These are phyloP conservation scores for Mastomys natalensis DNA, from an alignment of 2,113 vertebrate genomes.

Conservation along the genomic window DNA sequence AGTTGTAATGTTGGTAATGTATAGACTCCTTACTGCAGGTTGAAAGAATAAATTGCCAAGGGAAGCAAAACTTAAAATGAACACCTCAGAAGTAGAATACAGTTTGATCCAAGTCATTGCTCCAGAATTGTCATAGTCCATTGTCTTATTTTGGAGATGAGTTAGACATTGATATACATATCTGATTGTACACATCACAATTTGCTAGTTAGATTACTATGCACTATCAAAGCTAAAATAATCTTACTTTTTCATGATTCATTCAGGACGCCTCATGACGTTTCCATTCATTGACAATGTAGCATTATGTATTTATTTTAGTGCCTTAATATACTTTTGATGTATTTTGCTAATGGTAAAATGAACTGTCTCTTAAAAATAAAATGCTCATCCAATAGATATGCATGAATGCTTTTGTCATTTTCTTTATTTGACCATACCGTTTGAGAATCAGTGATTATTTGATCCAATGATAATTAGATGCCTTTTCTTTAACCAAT, in stretches of 20 bases:
- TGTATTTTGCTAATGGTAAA: constrained; percentile 67
- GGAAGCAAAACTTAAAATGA: constrained; percentile 26
- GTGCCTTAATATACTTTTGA: constrained; percentile 79
- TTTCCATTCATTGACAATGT: constrained; percentile 40
- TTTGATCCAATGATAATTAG: constrained; percentile 21
- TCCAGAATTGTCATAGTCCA: not conserved
- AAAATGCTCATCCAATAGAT: constrained; percentile 43
- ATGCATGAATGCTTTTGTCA: not conserved
- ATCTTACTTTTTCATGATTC: constrained; percentile 1
- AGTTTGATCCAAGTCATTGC: not conserved
- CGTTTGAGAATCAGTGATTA: constrained; percentile 47
- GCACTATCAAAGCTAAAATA: constrained; percentile 39
- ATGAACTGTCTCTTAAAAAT: constrained; percentile 62
- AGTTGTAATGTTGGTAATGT: constrained; percentile 15
- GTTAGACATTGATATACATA: not conserved
- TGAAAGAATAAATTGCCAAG: constrained; percentile 41
- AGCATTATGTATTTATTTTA: constrained; percentile 51
- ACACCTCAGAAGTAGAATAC: not conserved
- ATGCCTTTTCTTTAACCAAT: constrained; percentile 58
- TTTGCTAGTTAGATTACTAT: constrained; percentile 52
- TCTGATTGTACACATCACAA: constrained; percentile 24
- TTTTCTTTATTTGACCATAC: constrained; percentile 33
- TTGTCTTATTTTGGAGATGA: constrained; percentile 48
- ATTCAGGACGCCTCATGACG: not conserved
- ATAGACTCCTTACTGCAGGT: not conserved